Base-by-base conservation (phyloP, 2,888 invertebrate genomes). In the Muschampia plurimacula region DNA sequence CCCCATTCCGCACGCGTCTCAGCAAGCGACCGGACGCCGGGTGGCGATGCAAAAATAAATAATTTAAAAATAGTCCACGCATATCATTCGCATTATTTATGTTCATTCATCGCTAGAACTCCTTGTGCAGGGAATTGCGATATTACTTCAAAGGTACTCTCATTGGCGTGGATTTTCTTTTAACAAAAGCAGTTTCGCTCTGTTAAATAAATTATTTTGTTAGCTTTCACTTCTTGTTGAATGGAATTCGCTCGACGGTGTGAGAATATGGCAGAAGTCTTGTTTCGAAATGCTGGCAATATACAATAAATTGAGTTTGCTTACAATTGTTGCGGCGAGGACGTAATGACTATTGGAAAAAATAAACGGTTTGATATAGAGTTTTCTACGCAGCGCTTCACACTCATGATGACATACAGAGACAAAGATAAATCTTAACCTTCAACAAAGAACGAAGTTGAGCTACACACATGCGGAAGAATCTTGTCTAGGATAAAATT, bases 1-100 rank as follows among this genome's bases (percentile, higher is more conserved):
- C 93, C 93, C 87, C 93, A 93, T 93, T 93, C 88, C 88, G 67
- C 75, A 78, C 82, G 85, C 80, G 85, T 81, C 89, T 86, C 87
- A 81, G 86, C 85, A 82, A 86, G 86, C 85, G 88, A 85, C 84
- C 87, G 83, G 86, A 83, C 85, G 83, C 74, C 78, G 77, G 79
- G 82, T 80, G 83, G 81, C 57, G 79, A 80, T 81, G 84, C 86
- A 72, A 90, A 91, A 90, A 90, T 91, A 89, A 88, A 87, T 83
- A 74, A 84, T 85, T 84, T 86, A 86, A 87, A 86, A 85, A 80
- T 80, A 81, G 81, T 77, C 73, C 77, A 70, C 36, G 66, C 67
- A 67, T 71, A 67, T 71, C 60, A 55, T 67, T 15, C 55, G 49
- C 62, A 70, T 60, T 70, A 78, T 77, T 74, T 69, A 76, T 77